phyloP scores from a whole-genome alignment of 1,140 invertebrate genomes.

The Patella vulgata region DNA sequence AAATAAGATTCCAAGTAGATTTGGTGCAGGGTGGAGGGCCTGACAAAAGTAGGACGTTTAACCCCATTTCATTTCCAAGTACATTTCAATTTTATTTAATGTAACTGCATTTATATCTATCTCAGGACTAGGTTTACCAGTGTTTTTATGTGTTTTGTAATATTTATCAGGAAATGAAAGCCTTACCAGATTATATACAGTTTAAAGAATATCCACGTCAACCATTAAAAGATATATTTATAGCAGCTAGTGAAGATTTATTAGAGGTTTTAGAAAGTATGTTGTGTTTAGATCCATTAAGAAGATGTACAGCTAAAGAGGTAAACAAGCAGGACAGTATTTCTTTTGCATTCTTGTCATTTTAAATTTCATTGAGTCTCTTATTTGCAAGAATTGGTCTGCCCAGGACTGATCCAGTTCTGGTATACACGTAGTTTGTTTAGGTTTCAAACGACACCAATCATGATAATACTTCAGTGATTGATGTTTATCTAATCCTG shows the following conservation, averaged over 20 bases:
- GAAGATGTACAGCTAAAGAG: constrained; percentile 84
- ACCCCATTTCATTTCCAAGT: no score
- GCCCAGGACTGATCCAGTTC: no score
- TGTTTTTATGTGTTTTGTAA: no score
- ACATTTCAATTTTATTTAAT: no score
- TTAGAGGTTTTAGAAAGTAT: constrained; percentile 83
- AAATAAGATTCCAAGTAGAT: no score
- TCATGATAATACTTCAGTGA: no score
- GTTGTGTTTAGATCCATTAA: constrained; percentile 85
- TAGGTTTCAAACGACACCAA: neutral
- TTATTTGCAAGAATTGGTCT: no score
- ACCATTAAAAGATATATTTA: constrained; percentile 91
- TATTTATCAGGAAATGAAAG: constrained; percentile 76
- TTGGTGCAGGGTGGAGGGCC: no score
- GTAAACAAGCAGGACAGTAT: constrained; percentile 58
- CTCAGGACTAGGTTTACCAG: neutral
- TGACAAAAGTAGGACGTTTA: no score
- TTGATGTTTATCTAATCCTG: no score
- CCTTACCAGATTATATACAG: constrained; percentile 90
- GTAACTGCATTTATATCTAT: constrained; percentile 9
- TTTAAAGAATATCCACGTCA: constrained; percentile 89
- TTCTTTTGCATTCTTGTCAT: neutral
- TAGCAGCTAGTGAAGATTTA: constrained; percentile 94
- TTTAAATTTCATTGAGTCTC: no score
- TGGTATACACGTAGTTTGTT: no score